Evolutionary conservation across 2,888 invertebrate species (phyloP), one percentile per base, ranked within the genome.

Genomic region (Polia nebulosa): DNA sequence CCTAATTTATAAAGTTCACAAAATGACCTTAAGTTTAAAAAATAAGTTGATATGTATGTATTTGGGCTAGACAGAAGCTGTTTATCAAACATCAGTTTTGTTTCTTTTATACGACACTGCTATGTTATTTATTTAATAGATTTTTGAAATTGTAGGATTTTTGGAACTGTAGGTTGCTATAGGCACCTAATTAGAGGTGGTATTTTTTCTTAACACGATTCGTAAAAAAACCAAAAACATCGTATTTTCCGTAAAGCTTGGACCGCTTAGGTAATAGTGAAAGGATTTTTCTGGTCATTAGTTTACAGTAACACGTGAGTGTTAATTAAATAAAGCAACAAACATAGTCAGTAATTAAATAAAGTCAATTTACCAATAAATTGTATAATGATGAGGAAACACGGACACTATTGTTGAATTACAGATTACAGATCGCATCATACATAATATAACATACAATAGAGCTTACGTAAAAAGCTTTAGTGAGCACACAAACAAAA

Each of bases 1-100:
- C 29, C 45, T 22, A 39, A 58, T 27, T 55, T 47, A 49, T 55
- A 74, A 78, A 74, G 63, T 55, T 72, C 57, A 74, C 9, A 15
- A 36, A 36, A 27, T 58, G 47, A 53, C 74, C 57, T 74, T 59
- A 1, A 17, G 1, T 63, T 63, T 72, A 44, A 58, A n/a, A 53
- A 55, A 63, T 44, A 63, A 55, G 7, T 44, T 59, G 15, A 41
- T 32, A 39, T 17, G 2, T 29, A 57, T 47, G 39, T 36, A 70
- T 36, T 62, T 45, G 13, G 47, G 11, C 20, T 58, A 32, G 32
- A 49, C 27, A 36, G n/a, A 17, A 25, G 13, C 41, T 29, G 13
- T 44, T 17, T 52, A 36, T n/a, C 32, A 29, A 61, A 39, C 13
- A 45, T 17, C 5, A 11, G 34, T 25, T 34, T 61, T 59, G 3